A percentile compares a stretch with the other conserved stretches of the same genome.
Evolutionary conservation across 2,888 invertebrate genomes (phyloP).

Genomic region (Stenolophus ochropezus): DNA sequence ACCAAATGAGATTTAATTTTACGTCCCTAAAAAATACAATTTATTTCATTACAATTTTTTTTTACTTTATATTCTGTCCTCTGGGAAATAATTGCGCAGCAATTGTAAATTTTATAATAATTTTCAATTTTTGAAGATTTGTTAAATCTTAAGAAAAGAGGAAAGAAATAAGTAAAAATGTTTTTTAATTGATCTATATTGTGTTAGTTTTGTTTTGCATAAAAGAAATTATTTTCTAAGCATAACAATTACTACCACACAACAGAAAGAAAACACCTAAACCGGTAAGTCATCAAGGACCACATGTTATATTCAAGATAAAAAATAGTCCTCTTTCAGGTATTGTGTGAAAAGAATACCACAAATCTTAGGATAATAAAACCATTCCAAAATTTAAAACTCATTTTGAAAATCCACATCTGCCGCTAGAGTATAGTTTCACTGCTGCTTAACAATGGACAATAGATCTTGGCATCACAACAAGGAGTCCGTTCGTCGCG

Average conservation of each 20-base stretch:
- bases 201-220: no score
- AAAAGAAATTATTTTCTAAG: no score
- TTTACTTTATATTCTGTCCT: no score
- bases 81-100: no score
- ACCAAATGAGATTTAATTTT: no score
- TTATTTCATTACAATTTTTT: no score
- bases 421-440: conserved; percentile 4
- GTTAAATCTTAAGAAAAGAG: no score
- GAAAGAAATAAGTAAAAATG: no score
- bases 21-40: no score
- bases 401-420: conserved; percentile 27
- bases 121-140: no score
- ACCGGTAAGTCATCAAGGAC: background rate
- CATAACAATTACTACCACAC: background rate
- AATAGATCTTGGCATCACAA: conserved; percentile 37
- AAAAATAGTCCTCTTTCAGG: background rate
- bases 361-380: conserved; percentile 25
- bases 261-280: background rate
- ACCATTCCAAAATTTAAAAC: conserved; percentile 14
- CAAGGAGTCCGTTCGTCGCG: conserved; percentile 46
- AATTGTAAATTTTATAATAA: no score
- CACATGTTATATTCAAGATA: conserved; percentile 2
- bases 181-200: no score
- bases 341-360: conserved; percentile 27
- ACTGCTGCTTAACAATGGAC: conserved; percentile 26